Conservation (phyloP, 2,113 vertebrate genomes). For the Collichthys lucidus region DNA sequence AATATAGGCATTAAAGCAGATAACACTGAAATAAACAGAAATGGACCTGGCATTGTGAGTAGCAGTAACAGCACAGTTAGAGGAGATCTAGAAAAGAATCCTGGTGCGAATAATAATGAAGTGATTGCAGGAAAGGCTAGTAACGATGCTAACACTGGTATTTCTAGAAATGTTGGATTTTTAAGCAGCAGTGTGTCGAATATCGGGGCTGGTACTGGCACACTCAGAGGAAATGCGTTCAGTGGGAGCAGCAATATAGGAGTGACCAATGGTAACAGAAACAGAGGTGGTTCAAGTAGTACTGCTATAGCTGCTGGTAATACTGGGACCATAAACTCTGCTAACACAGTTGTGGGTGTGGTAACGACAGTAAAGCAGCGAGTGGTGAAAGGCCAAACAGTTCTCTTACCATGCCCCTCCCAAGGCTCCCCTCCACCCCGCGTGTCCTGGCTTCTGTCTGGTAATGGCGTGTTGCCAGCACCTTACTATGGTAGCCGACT, state of each 20-base stretch:
- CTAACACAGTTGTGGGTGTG: conserved; percentile 37
- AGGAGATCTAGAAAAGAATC: conserved; percentile 38
- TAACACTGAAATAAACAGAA: conserved; percentile 36
- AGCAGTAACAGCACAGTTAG: conserved; percentile 27
- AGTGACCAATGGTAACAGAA: conserved; percentile 27
- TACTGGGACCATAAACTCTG: conserved; percentile 25
- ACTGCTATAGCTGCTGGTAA: conserved; percentile 13
- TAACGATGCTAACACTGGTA: conserved; percentile 37
- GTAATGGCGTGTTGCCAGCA: conserved; percentile 89
- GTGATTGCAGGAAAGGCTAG: conserved; percentile 40
- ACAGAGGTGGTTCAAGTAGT: conserved; percentile 1
- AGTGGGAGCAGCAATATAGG: conserved; percentile 32
- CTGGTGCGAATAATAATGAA: conserved; percentile 62
- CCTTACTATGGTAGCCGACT: conserved; percentile 91
- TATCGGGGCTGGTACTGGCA: conserved; percentile 37
- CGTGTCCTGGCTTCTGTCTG: conserved; percentile 90
- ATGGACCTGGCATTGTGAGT: conserved; percentile 24
- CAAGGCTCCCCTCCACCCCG: conserved; percentile 86
- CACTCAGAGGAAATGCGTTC: conserved; percentile 38
- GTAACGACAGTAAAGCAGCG: conserved; percentile 76
- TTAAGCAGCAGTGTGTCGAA: conserved; percentile 41
- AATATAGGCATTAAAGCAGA: conserved; percentile 55
- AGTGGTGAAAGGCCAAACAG: conserved; percentile 83
- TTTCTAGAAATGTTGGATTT: conserved; percentile 46
- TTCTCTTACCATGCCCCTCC: conserved; percentile 88